Conservation (phyloP, 1,140 invertebrate species). For the Drosophila micromelanica region DNA sequence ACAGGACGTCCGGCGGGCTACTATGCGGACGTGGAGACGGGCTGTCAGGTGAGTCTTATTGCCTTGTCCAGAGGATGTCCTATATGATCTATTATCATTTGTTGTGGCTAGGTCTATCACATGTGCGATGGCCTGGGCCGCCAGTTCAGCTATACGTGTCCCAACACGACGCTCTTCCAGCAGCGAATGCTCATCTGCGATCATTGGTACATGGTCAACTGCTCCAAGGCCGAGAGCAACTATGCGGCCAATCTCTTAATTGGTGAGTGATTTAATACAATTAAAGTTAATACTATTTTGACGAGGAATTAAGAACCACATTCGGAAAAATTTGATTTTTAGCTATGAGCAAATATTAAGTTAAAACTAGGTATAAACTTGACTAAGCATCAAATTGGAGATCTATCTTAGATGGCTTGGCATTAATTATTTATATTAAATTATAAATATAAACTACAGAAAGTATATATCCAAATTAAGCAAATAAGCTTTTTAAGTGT, state of each 20-base stretch:
- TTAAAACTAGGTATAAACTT: no score
- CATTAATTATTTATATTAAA: no score
- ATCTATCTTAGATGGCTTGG: no score
- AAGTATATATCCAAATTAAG: no score
- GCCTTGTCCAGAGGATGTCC: not conserved
- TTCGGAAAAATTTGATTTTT: no score
- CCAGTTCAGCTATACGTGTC: slow-evolving; percentile 91
- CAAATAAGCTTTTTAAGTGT: no score
- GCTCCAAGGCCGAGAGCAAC: slow-evolving; percentile 87
- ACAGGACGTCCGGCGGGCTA: slow-evolving; percentile 88
- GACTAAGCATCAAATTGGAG: no score
- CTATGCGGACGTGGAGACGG: slow-evolving; percentile 90
- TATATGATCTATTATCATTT: not conserved
- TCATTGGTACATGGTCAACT: slow-evolving; percentile 94
- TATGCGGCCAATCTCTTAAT: slow-evolving; percentile 89
- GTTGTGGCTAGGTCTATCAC: slow-evolving; percentile 88
- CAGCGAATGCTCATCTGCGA: slow-evolving; percentile 92
- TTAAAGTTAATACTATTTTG: not conserved
- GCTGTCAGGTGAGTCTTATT: slow-evolving; percentile 86
- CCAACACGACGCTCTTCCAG: slow-evolving; percentile 91
- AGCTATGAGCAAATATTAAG: no score
- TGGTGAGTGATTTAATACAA: slow-evolving; percentile 81
- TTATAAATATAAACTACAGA: no score
- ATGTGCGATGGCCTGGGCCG: slow-evolving; percentile 90
- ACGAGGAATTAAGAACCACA: no score